Base-by-base conservation (phyloP, 2,888 invertebrate genomes). In the Euclidia mi region DNA sequence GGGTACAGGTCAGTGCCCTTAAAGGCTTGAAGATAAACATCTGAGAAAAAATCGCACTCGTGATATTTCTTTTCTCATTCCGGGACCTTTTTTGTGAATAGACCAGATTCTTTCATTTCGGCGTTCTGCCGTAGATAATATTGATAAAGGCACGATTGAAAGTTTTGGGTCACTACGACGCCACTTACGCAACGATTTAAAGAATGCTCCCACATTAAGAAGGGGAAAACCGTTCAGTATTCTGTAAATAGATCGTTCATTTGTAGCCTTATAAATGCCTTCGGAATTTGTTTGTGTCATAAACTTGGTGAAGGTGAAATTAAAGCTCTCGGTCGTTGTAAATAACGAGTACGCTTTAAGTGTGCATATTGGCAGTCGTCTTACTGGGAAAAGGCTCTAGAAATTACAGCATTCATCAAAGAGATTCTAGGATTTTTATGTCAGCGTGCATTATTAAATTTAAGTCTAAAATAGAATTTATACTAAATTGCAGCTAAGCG, bases 11-110 rank as follows among this genome's bases (percentile, higher is more conserved):
- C 53, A 34, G 60, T 60, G 69, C 65, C 69, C 62, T 81, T 78
- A 78, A 77, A 82, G 78, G 77, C 79, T 67, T 64, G 69, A 69
- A 89, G 90, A 91, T 91, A 91, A 90, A 88, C 91, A 91, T 89
- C 88, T 81, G 69, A 83, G 85, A 85, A 87, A 85, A 86, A 89
- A 88, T 90, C 87, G 81, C 78, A 78, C 76, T 80, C 79, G 80
- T 73, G 79, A 88, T 90, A 87, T 89, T 88, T 85, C 86, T 80
- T 85, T 84, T 82, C 79, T 82, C 82, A 87, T 87, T 87, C 79
- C 74, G 71, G 60, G 80, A 84, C 86, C 87, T 84, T 89, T 85
- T 87, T 86, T 84, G 81, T 87, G 87, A 87, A 89, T 84, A 81
- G 85, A 79, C 69, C 81, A 85, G 87, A 87, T 89, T 88, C 87